A percentile compares a stretch with the other conserved stretches of the same genome.
Conservation (phyloP, 1,140 invertebrate species). For the Chironomus tepperi region DNA sequence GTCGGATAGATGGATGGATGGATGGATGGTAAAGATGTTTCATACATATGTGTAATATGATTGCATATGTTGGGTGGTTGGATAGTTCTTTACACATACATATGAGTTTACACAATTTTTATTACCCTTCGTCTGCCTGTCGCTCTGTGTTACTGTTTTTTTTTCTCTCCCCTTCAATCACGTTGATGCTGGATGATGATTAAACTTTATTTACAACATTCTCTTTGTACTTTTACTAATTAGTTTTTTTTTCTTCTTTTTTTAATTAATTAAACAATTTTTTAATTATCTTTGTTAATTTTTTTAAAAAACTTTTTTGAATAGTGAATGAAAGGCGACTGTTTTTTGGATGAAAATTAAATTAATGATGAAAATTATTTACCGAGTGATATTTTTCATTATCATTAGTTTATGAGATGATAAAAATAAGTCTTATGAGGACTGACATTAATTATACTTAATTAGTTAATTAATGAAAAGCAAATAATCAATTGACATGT, state of each 20-base stretch:
- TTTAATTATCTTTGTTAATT: neutral
- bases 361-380: no score
- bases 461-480: no score
- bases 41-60: neutral
- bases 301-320: no score
- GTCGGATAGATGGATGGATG: neutral
- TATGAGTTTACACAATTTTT: neutral
- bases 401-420: no score
- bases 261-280: constrained; percentile 10
- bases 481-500: no score
- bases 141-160: neutral
- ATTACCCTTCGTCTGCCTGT: constrained; percentile 4
- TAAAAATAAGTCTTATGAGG: no score
- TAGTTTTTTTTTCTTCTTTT: neutral
- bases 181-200: neutral
- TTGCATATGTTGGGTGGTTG: no score
- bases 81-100: neutral
- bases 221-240: neutral
- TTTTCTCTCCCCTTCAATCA: no score
- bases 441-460: no score
- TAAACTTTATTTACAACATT: neutral
- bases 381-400: no score
- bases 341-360: no score
- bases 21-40: neutral
- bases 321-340: no score